Percentiles rank a stretch among this genome's conserved stretches.
Evolutionary conservation across 2,888 invertebrate genomes (phyloP).

Genomic region (Latheticus oryzae): DNA sequence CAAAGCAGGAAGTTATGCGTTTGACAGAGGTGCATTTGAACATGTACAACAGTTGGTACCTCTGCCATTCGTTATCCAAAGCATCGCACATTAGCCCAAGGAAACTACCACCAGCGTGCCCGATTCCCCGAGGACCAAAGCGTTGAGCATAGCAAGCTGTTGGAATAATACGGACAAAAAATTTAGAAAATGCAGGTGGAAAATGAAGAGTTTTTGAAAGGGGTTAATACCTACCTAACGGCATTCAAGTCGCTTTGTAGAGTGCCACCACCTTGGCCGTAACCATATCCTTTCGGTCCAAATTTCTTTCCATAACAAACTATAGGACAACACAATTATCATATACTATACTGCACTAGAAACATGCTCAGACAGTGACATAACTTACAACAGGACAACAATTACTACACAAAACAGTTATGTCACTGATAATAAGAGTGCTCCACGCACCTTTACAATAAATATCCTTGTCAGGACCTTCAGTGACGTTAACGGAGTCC

Average conservation of each 20-base stretch:
- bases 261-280: conserved; percentile 95
- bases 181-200: conserved; percentile 31
- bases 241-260: conserved; percentile 89
- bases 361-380: conserved; percentile 5
- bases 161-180: conserved; percentile 44
- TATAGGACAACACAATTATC: conserved; percentile 61
- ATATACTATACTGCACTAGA: no score
- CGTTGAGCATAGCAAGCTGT: conserved; percentile 95
- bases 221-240: conserved; percentile 74
- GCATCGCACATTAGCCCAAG: conserved; percentile 88
- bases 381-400: neutral
- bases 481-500: conserved; percentile 92
- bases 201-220: conserved; percentile 16
- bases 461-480: conserved; percentile 94
- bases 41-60: conserved; percentile 65
- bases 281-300: conserved; percentile 97
- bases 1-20: conserved; percentile 18
- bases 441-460: conserved; percentile 90
- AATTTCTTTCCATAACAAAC: conserved; percentile 97
- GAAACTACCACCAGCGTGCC: conserved; percentile 89
- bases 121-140: conserved; percentile 94
- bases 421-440: conserved; percentile 16
- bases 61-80: conserved; percentile 81
- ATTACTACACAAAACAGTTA: conserved; percentile 8
- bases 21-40: conserved; percentile 37